Evolutionary conservation across 2,888 invertebrate genomes (phyloP).

Genomic region (Opisthograptis luteolata): DNA sequence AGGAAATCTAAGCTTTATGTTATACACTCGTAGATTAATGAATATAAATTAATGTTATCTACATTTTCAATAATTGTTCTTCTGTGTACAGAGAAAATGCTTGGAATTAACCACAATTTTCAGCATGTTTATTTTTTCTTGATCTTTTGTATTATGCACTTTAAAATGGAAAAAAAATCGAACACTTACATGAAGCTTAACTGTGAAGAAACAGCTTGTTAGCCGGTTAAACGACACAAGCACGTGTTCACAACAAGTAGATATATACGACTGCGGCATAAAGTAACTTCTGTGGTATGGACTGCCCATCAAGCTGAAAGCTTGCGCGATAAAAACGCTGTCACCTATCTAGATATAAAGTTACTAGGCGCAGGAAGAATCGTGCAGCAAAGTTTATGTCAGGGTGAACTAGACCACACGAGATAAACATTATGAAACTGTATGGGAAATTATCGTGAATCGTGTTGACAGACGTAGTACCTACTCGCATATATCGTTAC

Average conservation of each 20-base stretch:
- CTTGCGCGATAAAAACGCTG: conserved; percentile 55
- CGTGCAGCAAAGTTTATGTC: conserved; percentile 28
- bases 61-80: too few relatives aligned
- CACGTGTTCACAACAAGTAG: conserved; percentile 55
- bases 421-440: background rate
- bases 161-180: conserved; percentile 8
- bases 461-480: too few relatives aligned
- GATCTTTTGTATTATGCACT: too few relatives aligned
- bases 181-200: conserved; percentile 32
- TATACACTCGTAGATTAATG: too few relatives aligned
- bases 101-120: too few relatives aligned
- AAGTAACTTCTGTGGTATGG: conserved; percentile 56
- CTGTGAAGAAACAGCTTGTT: conserved; percentile 13
- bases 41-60: too few relatives aligned
- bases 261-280: too few relatives aligned
- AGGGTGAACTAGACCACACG: conserved; percentile 32
- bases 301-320: conserved; percentile 63
- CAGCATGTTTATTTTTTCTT: too few relatives aligned
- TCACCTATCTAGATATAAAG: too few relatives aligned
- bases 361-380: conserved; percentile 32
- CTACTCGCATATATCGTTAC: too few relatives aligned
- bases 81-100: too few relatives aligned
- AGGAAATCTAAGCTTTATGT: too few relatives aligned
- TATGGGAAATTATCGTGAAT: conserved; percentile 4
- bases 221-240: conserved; percentile 40